phyloP scores from a whole-genome alignment of 1,140 invertebrate species.

The Mesaphorura yosii region DNA sequence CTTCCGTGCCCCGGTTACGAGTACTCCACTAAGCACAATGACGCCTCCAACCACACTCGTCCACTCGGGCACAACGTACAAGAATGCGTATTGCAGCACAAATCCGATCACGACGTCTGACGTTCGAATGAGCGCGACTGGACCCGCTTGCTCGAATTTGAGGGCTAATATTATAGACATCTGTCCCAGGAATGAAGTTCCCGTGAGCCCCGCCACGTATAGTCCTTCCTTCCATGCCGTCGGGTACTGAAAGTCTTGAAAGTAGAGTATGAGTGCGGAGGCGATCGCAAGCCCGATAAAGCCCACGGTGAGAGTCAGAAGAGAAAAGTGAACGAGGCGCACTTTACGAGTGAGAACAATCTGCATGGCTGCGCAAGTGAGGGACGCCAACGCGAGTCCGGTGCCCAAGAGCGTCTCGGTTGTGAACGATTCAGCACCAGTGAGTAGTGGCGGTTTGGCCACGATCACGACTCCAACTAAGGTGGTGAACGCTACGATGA shows the following conservation, averaged over 20 bases:
- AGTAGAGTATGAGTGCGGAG: constrained; percentile 9
- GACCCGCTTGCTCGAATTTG: constrained; percentile 24
- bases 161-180: constrained; percentile 25
- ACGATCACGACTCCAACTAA: constrained; percentile 19
- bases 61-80: constrained; percentile 20
- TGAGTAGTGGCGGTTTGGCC: constrained; percentile 15
- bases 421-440: constrained; percentile 17
- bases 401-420: constrained; percentile 24
- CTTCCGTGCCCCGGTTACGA: too few species aligned
- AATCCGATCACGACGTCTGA: constrained; percentile 18
- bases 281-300: constrained; percentile 23
- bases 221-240: constrained; percentile 7
- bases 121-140: constrained; percentile 7
- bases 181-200: constrained; percentile 23
- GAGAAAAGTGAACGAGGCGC: constrained; percentile 25
- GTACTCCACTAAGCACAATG: too few species aligned
- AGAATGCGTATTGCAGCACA: constrained; percentile 19
- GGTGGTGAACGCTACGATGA: constrained; percentile 12
- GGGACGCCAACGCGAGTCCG: constrained; percentile 22
- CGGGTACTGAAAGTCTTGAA: constrained; percentile 5
- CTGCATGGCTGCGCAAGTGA: constrained; percentile 21
- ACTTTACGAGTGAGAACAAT: constrained; percentile 28
- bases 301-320: constrained; percentile 26
- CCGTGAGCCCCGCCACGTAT: constrained; percentile 5
- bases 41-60: too few species aligned